phyloP scores from a whole-genome alignment of 2,113 vertebrate species.

The Eulemur rufifrons region DNA sequence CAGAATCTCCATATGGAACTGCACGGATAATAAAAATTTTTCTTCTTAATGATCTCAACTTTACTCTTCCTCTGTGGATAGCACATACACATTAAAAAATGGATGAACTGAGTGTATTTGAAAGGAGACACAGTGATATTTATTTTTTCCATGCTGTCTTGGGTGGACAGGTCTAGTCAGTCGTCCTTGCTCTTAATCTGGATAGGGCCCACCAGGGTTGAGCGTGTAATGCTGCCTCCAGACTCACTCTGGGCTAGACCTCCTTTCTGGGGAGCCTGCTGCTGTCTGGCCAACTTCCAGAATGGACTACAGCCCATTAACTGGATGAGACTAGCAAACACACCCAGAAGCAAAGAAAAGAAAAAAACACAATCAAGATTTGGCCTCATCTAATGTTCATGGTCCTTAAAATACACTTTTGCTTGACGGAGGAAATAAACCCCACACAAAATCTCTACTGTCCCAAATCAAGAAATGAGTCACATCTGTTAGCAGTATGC shows the following conservation, averaged over 20 bases:
- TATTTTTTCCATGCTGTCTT: not conserved
- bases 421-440: not conserved
- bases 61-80: not conserved
- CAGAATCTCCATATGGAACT: not conserved
- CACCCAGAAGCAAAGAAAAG: not conserved
- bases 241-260: not conserved
- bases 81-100: not conserved
- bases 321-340: not conserved
- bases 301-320: not conserved
- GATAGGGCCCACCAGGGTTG: not conserved
- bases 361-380: not conserved
- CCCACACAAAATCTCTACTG: fast-evolving
- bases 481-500: not conserved
- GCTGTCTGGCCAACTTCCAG: not conserved
- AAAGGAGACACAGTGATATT: not conserved
- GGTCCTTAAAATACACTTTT: not conserved
- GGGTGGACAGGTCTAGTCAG: not conserved
- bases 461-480: not conserved
- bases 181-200: not conserved
- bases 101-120: not conserved
- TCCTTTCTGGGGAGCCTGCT: not conserved
- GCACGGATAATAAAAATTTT: not conserved
- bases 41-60: not conserved
- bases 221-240: not conserved
- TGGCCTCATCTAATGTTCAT: not conserved